Conservation (phyloP, 2,888 invertebrate genomes). For the Micropterix aruncella region DNA sequence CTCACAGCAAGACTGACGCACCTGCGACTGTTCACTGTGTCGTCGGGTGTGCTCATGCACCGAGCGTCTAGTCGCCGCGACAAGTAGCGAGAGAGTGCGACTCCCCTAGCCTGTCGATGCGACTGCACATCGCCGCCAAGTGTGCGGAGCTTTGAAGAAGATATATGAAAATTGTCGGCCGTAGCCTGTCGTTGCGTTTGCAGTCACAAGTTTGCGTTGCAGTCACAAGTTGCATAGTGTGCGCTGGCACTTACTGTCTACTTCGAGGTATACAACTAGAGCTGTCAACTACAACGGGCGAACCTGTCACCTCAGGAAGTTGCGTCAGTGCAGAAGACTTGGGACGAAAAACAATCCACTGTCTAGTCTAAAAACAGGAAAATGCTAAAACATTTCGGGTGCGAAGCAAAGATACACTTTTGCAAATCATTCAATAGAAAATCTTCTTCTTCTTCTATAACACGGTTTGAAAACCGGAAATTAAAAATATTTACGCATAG, state of each 20-base stretch:
- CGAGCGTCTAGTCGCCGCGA: background rate
- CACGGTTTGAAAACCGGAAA: no score
- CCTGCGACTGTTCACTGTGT: background rate
- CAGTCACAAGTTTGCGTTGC: background rate
- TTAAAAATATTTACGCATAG: no score
- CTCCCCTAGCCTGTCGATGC: constrained; percentile 2
- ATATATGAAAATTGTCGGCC: constrained; percentile 3
- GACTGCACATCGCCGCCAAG: background rate
- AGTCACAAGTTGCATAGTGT: background rate
- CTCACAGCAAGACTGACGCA: constrained; percentile 1
- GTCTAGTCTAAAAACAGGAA: no score
- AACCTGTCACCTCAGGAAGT: no score
- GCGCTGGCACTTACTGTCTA: background rate
- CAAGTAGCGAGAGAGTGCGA: constrained; percentile 1
- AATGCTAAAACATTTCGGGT: no score
- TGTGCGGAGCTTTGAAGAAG: constrained; percentile 1
- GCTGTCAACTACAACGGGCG: no score
- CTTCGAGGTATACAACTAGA: no score
- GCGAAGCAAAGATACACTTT: no score
- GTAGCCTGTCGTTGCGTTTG: constrained; percentile 1
- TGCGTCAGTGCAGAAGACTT: no score
- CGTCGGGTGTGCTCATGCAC: background rate
- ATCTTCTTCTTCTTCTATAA: no score
- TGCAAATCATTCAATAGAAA: no score
- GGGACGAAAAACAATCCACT: no score